Conservation (phyloP, 2,113 vertebrate species). For the Scomber colias region DNA sequence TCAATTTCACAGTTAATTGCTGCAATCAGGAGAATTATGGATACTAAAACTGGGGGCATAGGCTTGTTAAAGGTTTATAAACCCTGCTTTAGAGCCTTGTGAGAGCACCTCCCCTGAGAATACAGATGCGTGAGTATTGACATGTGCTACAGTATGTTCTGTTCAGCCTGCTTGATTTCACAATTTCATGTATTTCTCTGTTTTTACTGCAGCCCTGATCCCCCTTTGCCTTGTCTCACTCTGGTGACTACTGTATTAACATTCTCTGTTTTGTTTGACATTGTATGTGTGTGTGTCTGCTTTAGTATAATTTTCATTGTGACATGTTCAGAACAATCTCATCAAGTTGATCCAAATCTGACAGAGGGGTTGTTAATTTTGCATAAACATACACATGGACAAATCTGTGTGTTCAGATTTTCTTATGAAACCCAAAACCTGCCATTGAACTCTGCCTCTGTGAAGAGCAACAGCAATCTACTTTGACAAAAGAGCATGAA, state of each 20-base stretch:
- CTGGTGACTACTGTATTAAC: conserved; percentile 1
- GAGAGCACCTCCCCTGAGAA: conserved; percentile 34
- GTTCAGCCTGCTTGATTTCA: conserved; percentile 24
- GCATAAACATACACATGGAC: conserved; percentile 6
- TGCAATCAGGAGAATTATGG: conserved; percentile 33
- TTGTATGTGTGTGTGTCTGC: not conserved
- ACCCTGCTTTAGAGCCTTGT: conserved; percentile 1
- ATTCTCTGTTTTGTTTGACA: conserved; percentile 20
- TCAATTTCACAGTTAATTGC: conserved; percentile 54
- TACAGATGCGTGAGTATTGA: conserved; percentile 36
- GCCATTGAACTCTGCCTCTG: conserved; percentile 8
- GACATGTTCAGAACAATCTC: conserved; percentile 1
- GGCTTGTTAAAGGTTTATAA: conserved; percentile 58
- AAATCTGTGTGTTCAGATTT: conserved; percentile 6
- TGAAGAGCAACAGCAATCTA: conserved; percentile 25
- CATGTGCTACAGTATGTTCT: conserved; percentile 23
- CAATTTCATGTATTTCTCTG: conserved; percentile 32
- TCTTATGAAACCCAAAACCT: conserved; percentile 29
- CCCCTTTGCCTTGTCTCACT: conserved; percentile 28
- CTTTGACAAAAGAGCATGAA: conserved; percentile 16
- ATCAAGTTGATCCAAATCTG: conserved; percentile 11
- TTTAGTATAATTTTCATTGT: not conserved
- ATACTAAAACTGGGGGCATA: conserved; percentile 30
- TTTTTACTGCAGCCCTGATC: conserved; percentile 24
- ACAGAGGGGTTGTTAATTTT: not conserved